Percentiles rank a stretch among this genome's conserved stretches.
Conservation (phyloP, 2,113 vertebrate genomes). For the Microtus ochrogaster region DNA sequence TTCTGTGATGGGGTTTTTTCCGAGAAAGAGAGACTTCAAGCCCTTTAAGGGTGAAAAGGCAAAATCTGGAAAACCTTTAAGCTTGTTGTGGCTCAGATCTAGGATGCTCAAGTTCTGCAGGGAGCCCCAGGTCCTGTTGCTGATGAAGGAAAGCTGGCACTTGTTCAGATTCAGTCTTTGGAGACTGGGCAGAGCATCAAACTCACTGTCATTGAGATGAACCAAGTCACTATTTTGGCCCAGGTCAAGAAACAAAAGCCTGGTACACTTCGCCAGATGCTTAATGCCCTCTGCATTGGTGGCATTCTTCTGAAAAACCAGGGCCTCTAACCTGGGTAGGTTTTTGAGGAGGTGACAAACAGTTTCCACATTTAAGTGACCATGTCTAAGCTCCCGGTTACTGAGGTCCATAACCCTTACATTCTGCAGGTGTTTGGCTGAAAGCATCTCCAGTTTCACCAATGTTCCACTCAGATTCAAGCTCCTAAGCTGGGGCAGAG, state of each 20-base stretch:
- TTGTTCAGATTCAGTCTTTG: constrained; percentile 58
- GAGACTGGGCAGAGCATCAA: constrained; percentile 64
- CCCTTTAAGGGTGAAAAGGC: constrained; percentile 85
- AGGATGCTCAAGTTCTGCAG: constrained; percentile 57
- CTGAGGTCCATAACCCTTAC: constrained; percentile 46
- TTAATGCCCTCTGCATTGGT: constrained; percentile 47
- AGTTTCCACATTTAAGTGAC: constrained; percentile 7
- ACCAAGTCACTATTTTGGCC: constrained; percentile 55
- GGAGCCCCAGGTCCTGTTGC: constrained; percentile 45
- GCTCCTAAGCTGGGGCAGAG: not conserved
- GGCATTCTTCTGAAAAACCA: constrained; percentile 52
- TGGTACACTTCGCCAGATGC: constrained; percentile 67
- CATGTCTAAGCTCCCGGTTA: not conserved
- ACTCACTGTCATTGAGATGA: constrained; percentile 61
- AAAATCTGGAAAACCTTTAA: constrained; percentile 66
- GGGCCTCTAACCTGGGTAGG: constrained; percentile 50
- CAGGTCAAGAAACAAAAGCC: constrained; percentile 72
- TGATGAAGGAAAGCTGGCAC: constrained; percentile 59
- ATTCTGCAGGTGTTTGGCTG: constrained; percentile 23
- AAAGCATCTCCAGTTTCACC: not conserved
- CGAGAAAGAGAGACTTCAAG: constrained; percentile 85
- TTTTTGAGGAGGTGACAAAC: constrained; percentile 58
- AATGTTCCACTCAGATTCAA: constrained; percentile 42
- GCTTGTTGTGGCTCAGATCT: constrained; percentile 82
- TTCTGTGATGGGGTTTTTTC: constrained; percentile 87